Percentiles rank a stretch among this genome's conserved stretches.
Conservation (phyloP, 92 coral and sea anemone species). For the Zoanthus gigantus region DNA sequence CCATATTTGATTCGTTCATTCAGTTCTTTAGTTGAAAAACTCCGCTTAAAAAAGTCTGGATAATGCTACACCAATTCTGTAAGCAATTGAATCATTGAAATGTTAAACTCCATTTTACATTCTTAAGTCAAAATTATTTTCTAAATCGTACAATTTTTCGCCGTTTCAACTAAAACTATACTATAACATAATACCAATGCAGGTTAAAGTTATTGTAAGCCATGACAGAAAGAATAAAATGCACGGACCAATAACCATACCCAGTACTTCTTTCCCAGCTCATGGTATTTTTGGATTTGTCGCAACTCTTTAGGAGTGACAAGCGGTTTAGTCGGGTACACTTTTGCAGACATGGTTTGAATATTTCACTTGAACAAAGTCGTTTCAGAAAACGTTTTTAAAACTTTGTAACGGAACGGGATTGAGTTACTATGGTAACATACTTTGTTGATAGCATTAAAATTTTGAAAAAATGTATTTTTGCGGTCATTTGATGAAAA, state of each 20-base stretch:
- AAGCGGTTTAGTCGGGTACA: conserved; percentile 54
- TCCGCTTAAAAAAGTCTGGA: too few relatives aligned
- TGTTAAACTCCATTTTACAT: not conserved
- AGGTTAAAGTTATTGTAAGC: too few relatives aligned
- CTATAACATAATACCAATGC: not conserved
- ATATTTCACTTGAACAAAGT: not conserved
- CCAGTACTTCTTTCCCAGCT: conserved; percentile 88
- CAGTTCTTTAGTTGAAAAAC: too few relatives aligned
- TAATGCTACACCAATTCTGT: not conserved
- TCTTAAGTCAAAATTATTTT: not conserved
- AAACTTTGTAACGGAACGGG: not conserved
- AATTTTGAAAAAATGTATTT: not conserved
- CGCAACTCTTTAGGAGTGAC: conserved; percentile 82
- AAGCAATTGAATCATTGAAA: not conserved
- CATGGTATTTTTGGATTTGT: conserved; percentile 87
- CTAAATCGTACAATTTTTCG: not conserved
- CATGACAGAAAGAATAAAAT: not conserved
- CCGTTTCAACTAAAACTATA: not conserved
- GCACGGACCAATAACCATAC: conserved; percentile 45
- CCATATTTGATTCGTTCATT: too few relatives aligned
- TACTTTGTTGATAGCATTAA: not conserved
- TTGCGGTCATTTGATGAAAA: not conserved
- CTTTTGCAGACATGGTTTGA: conserved; percentile 58
- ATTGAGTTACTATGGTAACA: not conserved
- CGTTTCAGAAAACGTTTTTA: not conserved